phyloP scores from a whole-genome alignment of 2,888 invertebrate genomes.

The Cerastoderma edule region DNA sequence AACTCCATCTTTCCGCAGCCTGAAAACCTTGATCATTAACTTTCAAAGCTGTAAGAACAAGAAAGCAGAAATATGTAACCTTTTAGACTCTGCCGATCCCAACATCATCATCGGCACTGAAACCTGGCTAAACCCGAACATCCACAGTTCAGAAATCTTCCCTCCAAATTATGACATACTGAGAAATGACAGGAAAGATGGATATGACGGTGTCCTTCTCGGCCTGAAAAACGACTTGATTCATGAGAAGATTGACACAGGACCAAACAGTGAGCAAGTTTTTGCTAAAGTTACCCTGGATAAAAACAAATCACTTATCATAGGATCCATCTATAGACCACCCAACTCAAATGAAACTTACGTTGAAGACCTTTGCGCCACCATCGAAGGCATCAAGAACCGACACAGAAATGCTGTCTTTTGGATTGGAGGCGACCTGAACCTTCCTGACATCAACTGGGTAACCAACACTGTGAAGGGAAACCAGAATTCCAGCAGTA shows the following conservation, averaged over 20 bases:
- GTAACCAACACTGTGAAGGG: neutral
- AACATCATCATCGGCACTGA: no score
- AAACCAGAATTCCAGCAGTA: neutral
- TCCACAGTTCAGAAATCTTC: constrained; percentile 22
- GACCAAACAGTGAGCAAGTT: neutral
- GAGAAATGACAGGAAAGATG: constrained; percentile 2
- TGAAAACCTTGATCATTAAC: neutral
- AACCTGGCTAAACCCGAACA: constrained; percentile 27
- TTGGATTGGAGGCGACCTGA: no score
- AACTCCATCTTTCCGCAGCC: no score
- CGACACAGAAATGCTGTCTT: neutral
- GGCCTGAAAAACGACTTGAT: neutral
- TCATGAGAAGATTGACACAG: neutral
- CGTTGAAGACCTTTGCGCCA: neutral
- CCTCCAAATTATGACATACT: constrained; percentile 6
- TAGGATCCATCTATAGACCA: constrained; percentile 1
- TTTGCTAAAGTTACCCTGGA: neutral
- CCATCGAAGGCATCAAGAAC: neutral
- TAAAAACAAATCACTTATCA: constrained; percentile 1
- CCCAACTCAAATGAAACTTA: neutral
- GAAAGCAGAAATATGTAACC: constrained; percentile 4
- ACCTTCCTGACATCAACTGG: neutral
- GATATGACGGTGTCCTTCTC: neutral
- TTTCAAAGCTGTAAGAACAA: neutral
- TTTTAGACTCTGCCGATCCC: constrained; percentile 26